These are phyloP conservation scores for Phaethornis superciliosus DNA, from an alignment of 2,113 vertebrate species.

Conservation along the genomic window DNA sequence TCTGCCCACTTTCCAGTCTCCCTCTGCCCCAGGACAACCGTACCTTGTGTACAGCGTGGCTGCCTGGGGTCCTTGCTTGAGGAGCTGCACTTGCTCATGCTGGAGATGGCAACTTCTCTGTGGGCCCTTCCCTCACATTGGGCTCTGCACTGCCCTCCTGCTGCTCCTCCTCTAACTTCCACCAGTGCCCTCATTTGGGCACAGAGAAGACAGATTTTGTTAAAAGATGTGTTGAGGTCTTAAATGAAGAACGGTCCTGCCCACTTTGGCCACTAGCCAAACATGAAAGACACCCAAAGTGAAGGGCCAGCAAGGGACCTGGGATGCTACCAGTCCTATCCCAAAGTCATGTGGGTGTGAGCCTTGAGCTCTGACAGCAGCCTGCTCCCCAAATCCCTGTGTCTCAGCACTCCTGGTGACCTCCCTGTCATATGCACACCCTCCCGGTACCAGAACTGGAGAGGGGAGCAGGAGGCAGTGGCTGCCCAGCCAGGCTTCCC, in stretches of 20 bases:
- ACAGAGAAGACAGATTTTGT: conserved; percentile 31
- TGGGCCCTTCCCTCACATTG: not conserved
- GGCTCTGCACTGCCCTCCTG: not conserved
- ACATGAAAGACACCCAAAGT: not conserved
- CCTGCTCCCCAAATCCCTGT: not conserved
- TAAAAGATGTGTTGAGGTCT: not conserved
- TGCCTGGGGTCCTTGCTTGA: not conserved
- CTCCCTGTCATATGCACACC: rapidly evolving
- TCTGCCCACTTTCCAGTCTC: not conserved
- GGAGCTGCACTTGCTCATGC: not conserved
- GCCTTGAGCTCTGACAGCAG: not conserved
- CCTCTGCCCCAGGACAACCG: not conserved
- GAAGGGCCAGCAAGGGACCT: not conserved
- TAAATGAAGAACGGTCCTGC: not conserved
- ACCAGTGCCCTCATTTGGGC: not conserved
- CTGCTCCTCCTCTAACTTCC: conserved; percentile 18
- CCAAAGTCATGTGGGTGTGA: not conserved
- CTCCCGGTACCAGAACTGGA: not conserved
- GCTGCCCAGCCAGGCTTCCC: not conserved
- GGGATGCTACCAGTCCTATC: not conserved
- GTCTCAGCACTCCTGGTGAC: not conserved
- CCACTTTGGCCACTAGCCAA: conserved; percentile 43
- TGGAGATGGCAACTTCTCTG: not conserved
- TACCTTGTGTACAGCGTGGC: not conserved
- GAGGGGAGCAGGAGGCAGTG: not conserved